phyloP scores from a whole-genome alignment of 2,113 vertebrate species.

The Cebus imitator region DNA sequence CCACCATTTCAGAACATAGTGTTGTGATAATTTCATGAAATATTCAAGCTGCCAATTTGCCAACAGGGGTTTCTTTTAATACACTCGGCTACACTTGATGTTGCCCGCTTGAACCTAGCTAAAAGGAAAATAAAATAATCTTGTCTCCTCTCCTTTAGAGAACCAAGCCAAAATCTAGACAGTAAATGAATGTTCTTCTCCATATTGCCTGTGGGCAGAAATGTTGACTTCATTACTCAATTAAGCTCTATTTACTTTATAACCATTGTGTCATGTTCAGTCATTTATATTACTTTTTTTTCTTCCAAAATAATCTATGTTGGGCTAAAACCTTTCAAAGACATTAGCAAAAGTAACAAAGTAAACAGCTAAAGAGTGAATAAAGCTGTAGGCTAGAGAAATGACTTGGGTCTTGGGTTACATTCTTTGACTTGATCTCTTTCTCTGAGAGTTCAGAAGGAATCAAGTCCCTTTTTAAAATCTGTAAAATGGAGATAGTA shows the following conservation, averaged over 20 bases:
- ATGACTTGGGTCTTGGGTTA: background rate
- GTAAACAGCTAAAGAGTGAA: background rate
- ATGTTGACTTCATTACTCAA: constrained; percentile 66
- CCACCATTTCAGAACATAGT: constrained; percentile 51
- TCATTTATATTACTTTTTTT: constrained; percentile 29
- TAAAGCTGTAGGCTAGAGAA: background rate
- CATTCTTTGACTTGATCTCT: background rate
- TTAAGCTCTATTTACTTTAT: constrained; percentile 62
- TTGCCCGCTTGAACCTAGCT: constrained; percentile 48
- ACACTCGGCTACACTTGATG: background rate
- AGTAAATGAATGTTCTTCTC: constrained; percentile 50
- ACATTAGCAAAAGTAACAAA: constrained; percentile 28
- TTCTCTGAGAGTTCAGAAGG: constrained; percentile 17
- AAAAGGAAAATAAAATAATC: constrained; percentile 50
- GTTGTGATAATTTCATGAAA: constrained; percentile 63
- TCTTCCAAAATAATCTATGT: constrained; percentile 36
- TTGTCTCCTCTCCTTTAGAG: constrained; percentile 56
- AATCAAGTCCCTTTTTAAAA: background rate
- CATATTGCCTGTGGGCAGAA: constrained; percentile 59
- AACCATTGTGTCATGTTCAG: constrained; percentile 48
- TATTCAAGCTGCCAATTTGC: constrained; percentile 58
- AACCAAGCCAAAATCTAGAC: constrained; percentile 51
- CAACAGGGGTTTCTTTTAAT: constrained; percentile 61
- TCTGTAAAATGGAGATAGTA: background rate
- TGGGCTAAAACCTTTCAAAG: constrained; percentile 50